Conservation (phyloP, 2,888 invertebrate genomes). For the Tuta absoluta region DNA sequence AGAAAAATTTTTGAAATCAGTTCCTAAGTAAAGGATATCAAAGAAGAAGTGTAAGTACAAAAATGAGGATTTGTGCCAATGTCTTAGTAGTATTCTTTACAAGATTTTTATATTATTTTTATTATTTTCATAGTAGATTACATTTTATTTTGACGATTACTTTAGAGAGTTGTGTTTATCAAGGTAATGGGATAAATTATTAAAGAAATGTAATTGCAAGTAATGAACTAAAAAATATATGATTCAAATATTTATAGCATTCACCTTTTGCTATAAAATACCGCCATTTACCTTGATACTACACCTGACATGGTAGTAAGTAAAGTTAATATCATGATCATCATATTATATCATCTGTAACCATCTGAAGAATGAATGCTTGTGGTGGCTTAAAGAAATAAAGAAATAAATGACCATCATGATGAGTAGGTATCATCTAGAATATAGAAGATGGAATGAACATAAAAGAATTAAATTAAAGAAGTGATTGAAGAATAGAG, state of each 20-base stretch:
- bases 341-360: background rate
- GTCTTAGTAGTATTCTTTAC: conserved; percentile 20
- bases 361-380: background rate
- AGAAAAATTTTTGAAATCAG: conserved; percentile 17
- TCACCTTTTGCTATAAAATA: too few species aligned
- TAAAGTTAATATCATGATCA: too few species aligned
- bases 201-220: too few species aligned
- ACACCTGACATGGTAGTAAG: too few species aligned
- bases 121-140: conserved; percentile 17
- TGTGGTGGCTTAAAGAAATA: background rate
- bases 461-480: background rate
- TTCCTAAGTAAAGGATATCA: conserved; percentile 28
- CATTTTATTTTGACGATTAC: background rate
- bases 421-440: background rate
- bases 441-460: background rate
- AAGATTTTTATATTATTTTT: conserved; percentile 16
- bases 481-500: conserved; percentile 20
- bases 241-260: too few species aligned
- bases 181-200: too few species aligned
- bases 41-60: conserved; percentile 30
- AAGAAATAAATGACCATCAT: too few species aligned
- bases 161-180: too few species aligned
- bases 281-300: too few species aligned
- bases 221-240: too few species aligned
- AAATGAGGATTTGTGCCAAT: conserved; percentile 30